Conservation (phyloP, 2,113 vertebrate species). For the Siniperca knerii region DNA sequence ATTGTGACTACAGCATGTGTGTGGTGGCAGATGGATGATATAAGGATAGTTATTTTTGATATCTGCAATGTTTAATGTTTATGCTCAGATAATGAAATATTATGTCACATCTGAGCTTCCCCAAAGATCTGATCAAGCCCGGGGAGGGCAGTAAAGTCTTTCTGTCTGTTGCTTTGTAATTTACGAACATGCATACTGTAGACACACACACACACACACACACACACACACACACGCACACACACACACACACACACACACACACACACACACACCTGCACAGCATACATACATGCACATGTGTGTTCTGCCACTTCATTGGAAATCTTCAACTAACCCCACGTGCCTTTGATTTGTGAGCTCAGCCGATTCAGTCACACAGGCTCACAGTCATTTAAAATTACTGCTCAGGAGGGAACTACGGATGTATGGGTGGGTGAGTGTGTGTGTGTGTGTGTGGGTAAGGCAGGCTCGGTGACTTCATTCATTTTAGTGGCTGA, state of each 20-base stretch:
- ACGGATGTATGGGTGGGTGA: constrained; percentile 15
- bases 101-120: constrained; percentile 40
- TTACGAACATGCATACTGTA: constrained; percentile 16
- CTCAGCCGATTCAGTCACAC: constrained; percentile 62
- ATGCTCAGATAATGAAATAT: constrained; percentile 54
- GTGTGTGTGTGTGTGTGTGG: constrained; percentile 26
- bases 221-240: constrained; percentile 20
- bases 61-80: constrained; percentile 53
- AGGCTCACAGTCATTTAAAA: constrained; percentile 68
- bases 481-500: constrained; percentile 69
- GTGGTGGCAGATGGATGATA: constrained; percentile 49
- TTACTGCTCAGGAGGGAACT: constrained; percentile 77
- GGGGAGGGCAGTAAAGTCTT: constrained; percentile 73
- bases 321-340: constrained; percentile 57
- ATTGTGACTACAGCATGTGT: constrained; percentile 17
- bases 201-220: constrained; percentile 33
- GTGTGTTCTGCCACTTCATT: constrained; percentile 54
- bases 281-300: not conserved
- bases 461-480: constrained; percentile 45
- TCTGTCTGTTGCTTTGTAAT: constrained; percentile 53
- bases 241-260: constrained; percentile 34
- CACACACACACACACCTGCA: constrained; percentile 21
- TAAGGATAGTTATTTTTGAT: constrained; percentile 48
- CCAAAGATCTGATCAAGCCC: constrained; percentile 60
- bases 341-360: constrained; percentile 77